A percentile compares a stretch with the other conserved stretches of the same genome.
Evolutionary conservation across 2,888 invertebrate species (phyloP).

Genomic region (Ormyrus pomaceus): DNA sequence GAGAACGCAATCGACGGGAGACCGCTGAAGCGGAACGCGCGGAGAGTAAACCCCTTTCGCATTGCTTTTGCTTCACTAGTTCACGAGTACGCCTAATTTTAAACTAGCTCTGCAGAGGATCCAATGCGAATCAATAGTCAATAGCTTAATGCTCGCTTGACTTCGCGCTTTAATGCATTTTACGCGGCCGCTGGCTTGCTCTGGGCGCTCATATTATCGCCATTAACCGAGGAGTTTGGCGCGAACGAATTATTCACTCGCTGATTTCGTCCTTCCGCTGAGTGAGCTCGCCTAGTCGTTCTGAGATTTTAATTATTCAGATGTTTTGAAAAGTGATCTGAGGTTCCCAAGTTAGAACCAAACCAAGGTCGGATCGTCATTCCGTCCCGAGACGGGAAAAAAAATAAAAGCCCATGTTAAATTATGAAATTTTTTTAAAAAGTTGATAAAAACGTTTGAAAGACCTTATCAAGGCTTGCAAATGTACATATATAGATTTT

Average conservation of each 20-base stretch:
- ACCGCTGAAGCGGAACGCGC: conserved; percentile 33
- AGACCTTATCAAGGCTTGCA: no score
- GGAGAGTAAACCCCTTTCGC: conserved; percentile 12
- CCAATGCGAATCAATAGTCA: conserved; percentile 61
- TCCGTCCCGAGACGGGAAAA: no score
- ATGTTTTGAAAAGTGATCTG: no score
- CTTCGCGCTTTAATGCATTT: conserved; percentile 58
- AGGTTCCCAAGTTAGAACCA: no score
- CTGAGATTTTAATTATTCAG: no score
- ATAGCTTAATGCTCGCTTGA: conserved; percentile 65
- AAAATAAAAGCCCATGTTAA: no score
- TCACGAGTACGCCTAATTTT: conserved; percentile 58
- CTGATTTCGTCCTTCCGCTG: conserved; percentile 39
- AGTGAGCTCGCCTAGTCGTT: conserved; percentile 7
- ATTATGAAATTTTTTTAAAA: no score
- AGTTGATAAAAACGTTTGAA: no score
- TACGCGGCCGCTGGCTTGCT: no score
- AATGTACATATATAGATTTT: no score
- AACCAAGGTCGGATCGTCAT: no score
- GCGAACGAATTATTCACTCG: conserved; percentile 22
- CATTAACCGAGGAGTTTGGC: conserved; percentile 38
- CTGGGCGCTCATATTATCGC: conserved; percentile 24
- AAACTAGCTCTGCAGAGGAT: conserved; percentile 55
- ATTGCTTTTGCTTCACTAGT: conserved; percentile 35
- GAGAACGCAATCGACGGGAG: conserved; percentile 30